Base-by-base conservation (phyloP, 2,113 vertebrate genomes). In the Xiphias gladius region DNA sequence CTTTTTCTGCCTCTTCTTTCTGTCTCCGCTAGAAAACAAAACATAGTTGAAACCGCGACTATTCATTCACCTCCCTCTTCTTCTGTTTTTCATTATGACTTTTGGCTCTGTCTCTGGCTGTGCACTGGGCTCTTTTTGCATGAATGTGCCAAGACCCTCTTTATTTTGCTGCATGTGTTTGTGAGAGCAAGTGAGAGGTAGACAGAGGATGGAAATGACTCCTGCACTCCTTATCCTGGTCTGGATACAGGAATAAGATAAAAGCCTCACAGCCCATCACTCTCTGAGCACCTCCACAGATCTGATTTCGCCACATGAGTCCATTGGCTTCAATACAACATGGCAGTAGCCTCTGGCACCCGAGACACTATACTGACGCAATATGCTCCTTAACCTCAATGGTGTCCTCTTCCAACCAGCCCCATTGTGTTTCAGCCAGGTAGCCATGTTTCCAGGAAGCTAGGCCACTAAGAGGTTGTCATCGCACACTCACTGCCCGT, bases 1-100 rank as follows among this genome's bases (percentile, higher is more conserved):
- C 87, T 92, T 92, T 92, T 95, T 93, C 85, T 91, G 92, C 85
- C 90, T 83, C 86, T 83, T 87, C 61, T 90, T 90, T 94, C 88
- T 90, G 88, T 86, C 84, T 90, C 65, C 41, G 13, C 81, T 75
- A 66, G 68, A 91, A 94, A 93, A 95, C 88, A 94, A 95, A 94
- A 93, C 89, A 87, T 54, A 54, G 89, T 83, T 82, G 78, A 92
- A 94, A 85, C 85, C 41, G 6, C 52, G 30, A 90, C 91, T 90
- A 91, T 93, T 91, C 88, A 92, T 87, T 84, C 86, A 82, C 59
- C 87, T 92, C 88, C 79, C 82, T 89, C 81, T 72, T 80, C 78
- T 83, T 79, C 88, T 90, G 88, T 86, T 93, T 91, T 86, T 86
- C 89, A 87, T 91, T 85, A 89, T 88, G 87, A 92, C 91, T 89